Evolutionary conservation across 2,888 invertebrate species (phyloP).

Genomic region (Lepidochrysops patricia): DNA sequence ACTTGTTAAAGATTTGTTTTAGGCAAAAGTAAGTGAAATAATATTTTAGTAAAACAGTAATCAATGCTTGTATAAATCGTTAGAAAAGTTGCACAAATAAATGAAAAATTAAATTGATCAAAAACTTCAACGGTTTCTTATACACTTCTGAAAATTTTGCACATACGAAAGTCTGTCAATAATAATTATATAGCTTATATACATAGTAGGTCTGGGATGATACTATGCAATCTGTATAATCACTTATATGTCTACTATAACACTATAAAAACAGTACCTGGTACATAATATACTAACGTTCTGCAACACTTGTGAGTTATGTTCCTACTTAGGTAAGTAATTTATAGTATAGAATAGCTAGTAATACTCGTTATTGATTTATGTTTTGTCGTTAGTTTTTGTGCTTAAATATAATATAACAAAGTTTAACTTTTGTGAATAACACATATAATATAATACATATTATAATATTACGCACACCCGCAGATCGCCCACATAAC

Average conservation of each 20-base stretch:
- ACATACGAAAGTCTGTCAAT: no score
- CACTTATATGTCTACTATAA: background rate
- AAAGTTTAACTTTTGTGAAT: background rate
- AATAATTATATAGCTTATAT: no score
- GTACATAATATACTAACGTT: background rate
- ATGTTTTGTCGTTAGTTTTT: background rate
- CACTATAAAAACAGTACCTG: background rate
- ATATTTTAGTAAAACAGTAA: no score
- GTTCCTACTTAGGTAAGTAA: background rate
- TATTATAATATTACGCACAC: background rate
- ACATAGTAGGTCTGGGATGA: no score
- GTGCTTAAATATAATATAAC: background rate
- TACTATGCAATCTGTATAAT: no score
- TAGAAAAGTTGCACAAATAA: no score
- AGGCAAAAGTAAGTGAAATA: no score
- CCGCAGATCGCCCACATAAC: background rate
- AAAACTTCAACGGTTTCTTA: no score
- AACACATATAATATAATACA: background rate
- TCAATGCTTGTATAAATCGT: no score
- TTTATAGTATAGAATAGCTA: background rate
- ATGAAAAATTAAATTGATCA: no score
- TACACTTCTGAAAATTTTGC: no score
- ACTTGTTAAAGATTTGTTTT: background rate
- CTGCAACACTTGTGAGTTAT: background rate
- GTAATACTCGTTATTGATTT: conserved; percentile 1